Conservation (phyloP, 2,888 invertebrate genomes). For the Charanyca ferruginea region DNA sequence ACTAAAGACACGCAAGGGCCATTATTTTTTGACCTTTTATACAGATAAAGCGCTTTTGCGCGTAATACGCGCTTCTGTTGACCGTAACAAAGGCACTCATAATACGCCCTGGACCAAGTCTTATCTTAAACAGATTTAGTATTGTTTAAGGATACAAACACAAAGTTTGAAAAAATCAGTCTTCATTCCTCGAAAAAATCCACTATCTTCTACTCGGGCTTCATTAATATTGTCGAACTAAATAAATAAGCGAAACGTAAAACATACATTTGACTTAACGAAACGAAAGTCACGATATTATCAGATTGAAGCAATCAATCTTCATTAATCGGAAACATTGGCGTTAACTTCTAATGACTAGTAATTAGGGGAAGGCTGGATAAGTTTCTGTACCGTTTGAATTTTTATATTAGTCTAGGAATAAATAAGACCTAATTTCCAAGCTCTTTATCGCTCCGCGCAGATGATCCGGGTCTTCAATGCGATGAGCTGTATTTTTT, state of each 20-base stretch:
- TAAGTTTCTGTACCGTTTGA: slow-evolving; percentile 57
- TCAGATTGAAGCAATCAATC: slow-evolving; percentile 78
- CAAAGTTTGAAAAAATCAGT: slow-evolving; percentile 1
- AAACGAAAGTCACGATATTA: slow-evolving; percentile 72
- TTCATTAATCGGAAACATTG: slow-evolving; percentile 80
- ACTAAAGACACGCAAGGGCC: not conserved
- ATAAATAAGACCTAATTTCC: slow-evolving; percentile 21
- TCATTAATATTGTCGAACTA: slow-evolving; percentile 30
- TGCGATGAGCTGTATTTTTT: slow-evolving; percentile 9
- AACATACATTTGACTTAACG: slow-evolving; percentile 40
- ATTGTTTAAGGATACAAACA: slow-evolving; percentile 9
- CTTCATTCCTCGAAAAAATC: not conserved
- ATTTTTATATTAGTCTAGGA: slow-evolving; percentile 19
- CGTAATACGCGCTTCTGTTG: not conserved
- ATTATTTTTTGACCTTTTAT: not conserved
- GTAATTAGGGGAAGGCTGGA: slow-evolving; percentile 76
- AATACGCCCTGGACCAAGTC: not conserved
- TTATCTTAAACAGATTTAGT: not conserved
- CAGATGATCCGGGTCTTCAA: not conserved
- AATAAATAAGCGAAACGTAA: slow-evolving; percentile 34
- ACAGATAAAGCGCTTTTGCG: not conserved
- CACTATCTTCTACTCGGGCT: not conserved
- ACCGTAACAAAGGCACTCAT: not conserved
- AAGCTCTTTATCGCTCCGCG: slow-evolving; percentile 1
- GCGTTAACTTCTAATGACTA: slow-evolving; percentile 80